Conservation (phyloP, 53 echinoderm and acorn worm genomes). For the Glandiceps talaboti region DNA sequence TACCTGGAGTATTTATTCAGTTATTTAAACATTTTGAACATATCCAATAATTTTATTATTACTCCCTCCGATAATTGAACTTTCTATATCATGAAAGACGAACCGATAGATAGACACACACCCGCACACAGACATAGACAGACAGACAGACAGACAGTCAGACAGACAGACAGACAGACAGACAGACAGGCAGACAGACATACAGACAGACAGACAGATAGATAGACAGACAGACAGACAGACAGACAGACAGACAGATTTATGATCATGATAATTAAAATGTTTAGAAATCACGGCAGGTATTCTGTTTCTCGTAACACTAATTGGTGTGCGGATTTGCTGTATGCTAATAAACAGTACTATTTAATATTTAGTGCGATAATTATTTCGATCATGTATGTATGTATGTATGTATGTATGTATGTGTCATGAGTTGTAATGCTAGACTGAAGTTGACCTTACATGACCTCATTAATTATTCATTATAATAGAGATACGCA, state of each 20-base stretch:
- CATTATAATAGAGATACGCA: too few relatives aligned
- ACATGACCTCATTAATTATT: too few relatives aligned
- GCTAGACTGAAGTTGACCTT: too few relatives aligned
- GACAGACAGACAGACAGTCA: not conserved
- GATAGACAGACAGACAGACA: not conserved
- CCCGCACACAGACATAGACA: not conserved
- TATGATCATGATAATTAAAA: too few relatives aligned
- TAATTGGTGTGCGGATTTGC: too few relatives aligned
- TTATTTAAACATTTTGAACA: not conserved
- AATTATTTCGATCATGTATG: too few relatives aligned
- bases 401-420: too few relatives aligned
- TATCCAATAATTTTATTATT: too few relatives aligned
- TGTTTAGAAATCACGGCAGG: not conserved
- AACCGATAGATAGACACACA: not conserved
- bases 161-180: not conserved
- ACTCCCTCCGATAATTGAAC: not conserved
- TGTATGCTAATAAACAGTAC: too few relatives aligned
- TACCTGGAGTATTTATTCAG: not conserved
- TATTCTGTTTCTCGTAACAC: too few relatives aligned
- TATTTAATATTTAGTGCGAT: too few relatives aligned
- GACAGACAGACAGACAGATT: not conserved
- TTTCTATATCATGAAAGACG: not conserved
- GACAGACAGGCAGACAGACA: not conserved
- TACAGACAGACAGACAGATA: not conserved
- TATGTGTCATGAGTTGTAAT: too few relatives aligned